phyloP scores from a whole-genome alignment of 53 echinoderm and acorn worm species.

The Patiria pectinifera region DNA sequence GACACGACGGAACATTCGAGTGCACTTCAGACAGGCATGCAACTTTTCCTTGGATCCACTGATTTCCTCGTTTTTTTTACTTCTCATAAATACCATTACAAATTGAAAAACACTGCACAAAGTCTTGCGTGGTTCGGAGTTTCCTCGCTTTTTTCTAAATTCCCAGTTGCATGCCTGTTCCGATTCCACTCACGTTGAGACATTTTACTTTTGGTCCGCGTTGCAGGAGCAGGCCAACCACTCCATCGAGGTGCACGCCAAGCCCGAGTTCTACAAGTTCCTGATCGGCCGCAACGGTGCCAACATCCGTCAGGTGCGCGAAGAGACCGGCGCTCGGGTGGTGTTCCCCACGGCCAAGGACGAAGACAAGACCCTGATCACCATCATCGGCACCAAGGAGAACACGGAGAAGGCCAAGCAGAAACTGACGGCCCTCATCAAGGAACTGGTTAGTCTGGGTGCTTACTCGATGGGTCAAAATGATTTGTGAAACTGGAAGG shows the following conservation, averaged over 20 bases:
- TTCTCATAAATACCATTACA: too few species aligned
- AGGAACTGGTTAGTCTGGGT: slow-evolving; percentile 80
- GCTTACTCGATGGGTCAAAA: background rate
- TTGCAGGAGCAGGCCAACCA: slow-evolving; percentile 88
- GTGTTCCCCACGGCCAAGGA: slow-evolving; percentile 90
- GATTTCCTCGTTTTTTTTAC: too few species aligned
- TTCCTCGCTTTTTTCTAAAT: too few species aligned
- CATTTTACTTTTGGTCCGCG: background rate
- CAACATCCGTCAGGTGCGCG: slow-evolving; percentile 97
- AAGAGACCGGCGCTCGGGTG: slow-evolving; percentile 91
- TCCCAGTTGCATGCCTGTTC: background rate
- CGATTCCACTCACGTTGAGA: background rate
- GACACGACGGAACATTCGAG: too few species aligned
- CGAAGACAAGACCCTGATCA: slow-evolving; percentile 92
- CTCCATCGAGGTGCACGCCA: slow-evolving; percentile 89
- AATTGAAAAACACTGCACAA: too few species aligned
- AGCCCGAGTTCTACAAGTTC: slow-evolving; percentile 97
- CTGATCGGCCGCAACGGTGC: slow-evolving; percentile 94
- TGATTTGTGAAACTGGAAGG: too few species aligned
- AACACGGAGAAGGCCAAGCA: slow-evolving; percentile 83
- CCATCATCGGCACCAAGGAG: slow-evolving; percentile 92
- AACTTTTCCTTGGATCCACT: too few species aligned
- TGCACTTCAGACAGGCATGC: too few species aligned
- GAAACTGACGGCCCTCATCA: slow-evolving; percentile 77
- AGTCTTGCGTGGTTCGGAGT: too few species aligned